Evolutionary conservation across 2,113 vertebrate genomes (phyloP).

Genomic region (Pristiophorus japonicus): DNA sequence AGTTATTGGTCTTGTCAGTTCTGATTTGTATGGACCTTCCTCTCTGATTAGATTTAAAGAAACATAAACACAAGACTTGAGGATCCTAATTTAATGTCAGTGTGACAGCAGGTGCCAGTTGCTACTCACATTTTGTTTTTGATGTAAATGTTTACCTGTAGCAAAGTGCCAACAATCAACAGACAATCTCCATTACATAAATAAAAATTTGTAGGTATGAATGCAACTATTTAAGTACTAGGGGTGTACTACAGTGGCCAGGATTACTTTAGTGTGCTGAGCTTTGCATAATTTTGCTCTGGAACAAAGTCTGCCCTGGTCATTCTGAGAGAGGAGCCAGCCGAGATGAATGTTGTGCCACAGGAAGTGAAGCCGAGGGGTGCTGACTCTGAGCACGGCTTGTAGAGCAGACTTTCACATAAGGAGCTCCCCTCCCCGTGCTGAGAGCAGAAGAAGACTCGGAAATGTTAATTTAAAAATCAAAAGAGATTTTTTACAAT

Average conservation of each 20-base stretch:
- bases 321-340: neutral
- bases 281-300: neutral
- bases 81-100: too few species aligned
- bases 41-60: too few species aligned
- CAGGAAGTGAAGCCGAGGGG: neutral
- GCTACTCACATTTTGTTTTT: too few species aligned
- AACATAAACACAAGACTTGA: too few species aligned
- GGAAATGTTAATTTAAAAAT: neutral
- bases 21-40: too few species aligned
- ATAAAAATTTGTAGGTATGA: neutral
- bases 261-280: neutral
- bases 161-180: neutral
- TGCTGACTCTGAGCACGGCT: neutral
- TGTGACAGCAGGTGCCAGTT: too few species aligned
- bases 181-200: neutral
- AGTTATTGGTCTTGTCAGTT: too few species aligned
- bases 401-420: neutral
- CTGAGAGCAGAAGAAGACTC: neutral
- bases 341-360: neutral
- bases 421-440: neutral
- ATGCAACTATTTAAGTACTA: neutral
- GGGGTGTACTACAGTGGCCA: too few species aligned
- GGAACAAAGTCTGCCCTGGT: too few species aligned
- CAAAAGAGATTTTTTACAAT: neutral
- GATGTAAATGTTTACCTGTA: too few species aligned